phyloP scores from a whole-genome alignment of 2,888 invertebrate species.

The Leptinotarsa rubiginosa region DNA sequence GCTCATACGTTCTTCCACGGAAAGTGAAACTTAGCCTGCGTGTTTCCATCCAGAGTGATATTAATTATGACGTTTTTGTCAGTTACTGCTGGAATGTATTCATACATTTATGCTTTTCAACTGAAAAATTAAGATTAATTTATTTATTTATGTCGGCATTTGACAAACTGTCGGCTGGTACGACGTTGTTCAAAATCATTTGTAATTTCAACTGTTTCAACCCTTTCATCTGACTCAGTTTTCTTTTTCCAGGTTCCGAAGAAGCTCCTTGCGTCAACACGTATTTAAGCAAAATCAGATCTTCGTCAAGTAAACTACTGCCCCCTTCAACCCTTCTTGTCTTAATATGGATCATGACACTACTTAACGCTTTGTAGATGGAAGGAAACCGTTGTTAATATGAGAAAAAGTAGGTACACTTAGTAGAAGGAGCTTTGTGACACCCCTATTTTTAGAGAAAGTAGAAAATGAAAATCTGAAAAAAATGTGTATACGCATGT shows the following conservation, averaged over 20 bases:
- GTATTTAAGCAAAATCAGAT: slow-evolving; percentile 59
- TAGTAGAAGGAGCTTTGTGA: slow-evolving; percentile 51
- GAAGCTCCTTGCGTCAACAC: slow-evolving; percentile 63
- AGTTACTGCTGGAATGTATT: no score
- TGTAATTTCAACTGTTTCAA: no score
- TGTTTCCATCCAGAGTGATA: no score
- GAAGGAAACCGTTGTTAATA: not conserved
- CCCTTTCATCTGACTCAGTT: not conserved
- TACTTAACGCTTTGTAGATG: slow-evolving; percentile 54
- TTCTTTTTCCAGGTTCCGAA: slow-evolving; percentile 61
- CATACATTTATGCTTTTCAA: no score
- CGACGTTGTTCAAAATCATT: no score
- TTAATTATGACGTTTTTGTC: no score
- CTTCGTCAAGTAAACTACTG: slow-evolving; percentile 45
- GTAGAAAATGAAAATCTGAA: slow-evolving; percentile 4
- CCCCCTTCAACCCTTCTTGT: slow-evolving; percentile 30
- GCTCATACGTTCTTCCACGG: no score
- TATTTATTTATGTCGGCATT: no score
- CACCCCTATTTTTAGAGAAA: slow-evolving; percentile 45
- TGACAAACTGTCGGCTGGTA: no score
- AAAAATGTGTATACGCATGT: slow-evolving; percentile 32
- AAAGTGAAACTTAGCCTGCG: no score
- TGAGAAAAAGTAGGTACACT: slow-evolving; percentile 44
- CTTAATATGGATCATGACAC: slow-evolving; percentile 40
- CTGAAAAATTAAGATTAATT: no score